phyloP scores from a whole-genome alignment of 2,888 invertebrate species.

The Nemotelus pantherinus region DNA sequence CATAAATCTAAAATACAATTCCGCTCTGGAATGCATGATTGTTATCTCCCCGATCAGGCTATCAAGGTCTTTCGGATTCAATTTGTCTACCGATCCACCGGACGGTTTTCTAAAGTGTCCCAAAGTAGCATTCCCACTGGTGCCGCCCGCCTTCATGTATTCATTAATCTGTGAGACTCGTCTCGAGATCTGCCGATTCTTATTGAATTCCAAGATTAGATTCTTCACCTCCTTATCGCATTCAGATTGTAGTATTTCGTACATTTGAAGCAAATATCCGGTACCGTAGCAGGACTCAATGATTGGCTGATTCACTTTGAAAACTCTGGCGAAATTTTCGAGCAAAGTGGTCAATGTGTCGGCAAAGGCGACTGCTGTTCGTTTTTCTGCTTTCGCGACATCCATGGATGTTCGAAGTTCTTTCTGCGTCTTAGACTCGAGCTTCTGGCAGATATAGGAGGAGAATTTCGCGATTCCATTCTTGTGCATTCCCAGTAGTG shows the following conservation, averaged over 20 bases:
- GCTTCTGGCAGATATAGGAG: slow-evolving; percentile 81
- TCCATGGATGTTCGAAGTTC: slow-evolving; percentile 75
- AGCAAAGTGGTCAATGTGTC: slow-evolving; percentile 86
- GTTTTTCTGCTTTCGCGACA: slow-evolving; percentile 73
- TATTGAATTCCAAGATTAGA: slow-evolving; percentile 78
- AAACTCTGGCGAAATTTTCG: slow-evolving; percentile 83
- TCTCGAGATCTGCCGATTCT: slow-evolving; percentile 71
- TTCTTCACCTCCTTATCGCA: slow-evolving; percentile 74
- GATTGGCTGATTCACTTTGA: slow-evolving; percentile 88
- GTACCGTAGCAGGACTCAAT: slow-evolving; percentile 90
- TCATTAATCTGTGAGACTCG: slow-evolving; percentile 74
- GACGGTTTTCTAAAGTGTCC: slow-evolving; percentile 63
- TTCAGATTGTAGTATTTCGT: slow-evolving; percentile 78
- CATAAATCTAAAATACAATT: slow-evolving; percentile 90
- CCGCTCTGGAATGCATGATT: slow-evolving; percentile 88
- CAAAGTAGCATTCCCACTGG: slow-evolving; percentile 53
- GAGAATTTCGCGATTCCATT: slow-evolving; percentile 91
- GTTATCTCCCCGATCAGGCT: slow-evolving; percentile 89
- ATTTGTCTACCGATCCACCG: slow-evolving; percentile 66
- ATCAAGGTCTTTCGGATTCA: slow-evolving; percentile 87
- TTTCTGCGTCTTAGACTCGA: slow-evolving; percentile 75
- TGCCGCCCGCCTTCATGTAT: slow-evolving; percentile 64
- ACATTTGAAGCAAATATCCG: slow-evolving; percentile 76
- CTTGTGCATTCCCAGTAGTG: slow-evolving; percentile 88
- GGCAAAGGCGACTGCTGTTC: slow-evolving; percentile 81